phyloP scores from a whole-genome alignment of 2,888 invertebrate genomes.

The Gastrophysa polygoni region DNA sequence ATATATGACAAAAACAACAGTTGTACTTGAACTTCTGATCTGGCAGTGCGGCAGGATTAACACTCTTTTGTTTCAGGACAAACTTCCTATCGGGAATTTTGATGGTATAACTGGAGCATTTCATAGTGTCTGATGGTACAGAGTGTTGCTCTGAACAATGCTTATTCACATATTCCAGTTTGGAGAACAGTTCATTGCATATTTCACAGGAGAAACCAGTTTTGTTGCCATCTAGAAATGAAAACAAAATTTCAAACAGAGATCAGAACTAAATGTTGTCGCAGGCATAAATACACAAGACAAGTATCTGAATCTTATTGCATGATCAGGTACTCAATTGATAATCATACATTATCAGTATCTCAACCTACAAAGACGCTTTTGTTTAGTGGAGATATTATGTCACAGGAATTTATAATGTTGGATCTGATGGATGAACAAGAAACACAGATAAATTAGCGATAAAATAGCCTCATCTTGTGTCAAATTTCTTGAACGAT shows the following conservation, averaged over 20 bases:
- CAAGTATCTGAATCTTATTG: no score
- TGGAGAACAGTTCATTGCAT: constrained; percentile 9
- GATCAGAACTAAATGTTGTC: no score
- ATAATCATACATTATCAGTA: no score
- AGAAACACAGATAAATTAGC: no score
- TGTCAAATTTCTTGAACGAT: no score
- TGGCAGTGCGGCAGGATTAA: background rate
- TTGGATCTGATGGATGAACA: no score
- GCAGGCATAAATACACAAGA: no score
- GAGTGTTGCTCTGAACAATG: constrained; percentile 5
- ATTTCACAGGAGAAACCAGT: constrained; percentile 8
- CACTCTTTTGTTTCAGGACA: constrained; percentile 8
- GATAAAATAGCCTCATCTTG: no score
- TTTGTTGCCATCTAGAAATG: background rate
- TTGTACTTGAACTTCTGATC: constrained; percentile 16
- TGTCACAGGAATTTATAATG: no score
- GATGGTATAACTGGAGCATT: background rate
- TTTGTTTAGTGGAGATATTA: no score
- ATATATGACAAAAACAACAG: constrained; percentile 25
- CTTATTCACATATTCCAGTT: constrained; percentile 10
- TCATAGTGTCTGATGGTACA: background rate
- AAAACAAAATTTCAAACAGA: background rate
- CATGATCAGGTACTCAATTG: no score
- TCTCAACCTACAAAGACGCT: no score
- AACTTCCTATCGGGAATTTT: constrained; percentile 15